Base-by-base conservation (phyloP, 2,888 invertebrate genomes). In the Nomada fucata region DNA sequence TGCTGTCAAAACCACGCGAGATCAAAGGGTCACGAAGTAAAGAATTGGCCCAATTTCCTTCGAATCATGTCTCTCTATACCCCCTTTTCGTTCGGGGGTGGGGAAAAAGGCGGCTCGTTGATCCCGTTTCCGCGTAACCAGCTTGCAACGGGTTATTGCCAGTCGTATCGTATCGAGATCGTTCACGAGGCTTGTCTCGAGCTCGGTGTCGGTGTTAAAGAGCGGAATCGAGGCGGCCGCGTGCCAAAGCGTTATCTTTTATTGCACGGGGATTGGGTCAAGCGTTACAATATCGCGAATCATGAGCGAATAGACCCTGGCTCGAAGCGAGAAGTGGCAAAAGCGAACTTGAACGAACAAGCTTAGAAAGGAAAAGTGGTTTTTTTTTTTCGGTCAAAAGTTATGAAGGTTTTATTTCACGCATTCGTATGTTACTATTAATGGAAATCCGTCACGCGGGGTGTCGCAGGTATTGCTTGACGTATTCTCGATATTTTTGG, bases 161-260 rank as follows among this genome's bases (percentile, higher is more conserved):
- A 50, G 55, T 36, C 63, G 68, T 78, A 69, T 81, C 69, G 68
- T 73, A 79, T 73, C 68, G 67, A 36, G 73, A 69, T 53, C 18
- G 70, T 65, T 65, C 23, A 47, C 52, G 47, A 23, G 64, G 63
- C 52, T 79, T 64, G 76, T 69, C 57, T 64, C 61, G 80, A 68
- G 50, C 64, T 57, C 18, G 42, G 57, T 42, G 42, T 20, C 29
- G 63, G 64, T 42, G 68, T 69, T 72, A 69, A 72, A 76, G 36
- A 52, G 50, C 68, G 50, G 50, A 61, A 50, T 61, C 63, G 55
- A 52, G 47, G 53, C 59, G 59, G 59, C 23, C 59, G 47, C 42
- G 77, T 82, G 83, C 83, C 83, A 82, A 78, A 70, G 74, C 44
- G 74, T 74, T 74, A 23, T 71, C 78, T 60, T 74, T 82, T 82